These are phyloP conservation scores for Ophion ventricosus DNA, from an alignment of 2,888 invertebrate genomes.

Conservation along the genomic window DNA sequence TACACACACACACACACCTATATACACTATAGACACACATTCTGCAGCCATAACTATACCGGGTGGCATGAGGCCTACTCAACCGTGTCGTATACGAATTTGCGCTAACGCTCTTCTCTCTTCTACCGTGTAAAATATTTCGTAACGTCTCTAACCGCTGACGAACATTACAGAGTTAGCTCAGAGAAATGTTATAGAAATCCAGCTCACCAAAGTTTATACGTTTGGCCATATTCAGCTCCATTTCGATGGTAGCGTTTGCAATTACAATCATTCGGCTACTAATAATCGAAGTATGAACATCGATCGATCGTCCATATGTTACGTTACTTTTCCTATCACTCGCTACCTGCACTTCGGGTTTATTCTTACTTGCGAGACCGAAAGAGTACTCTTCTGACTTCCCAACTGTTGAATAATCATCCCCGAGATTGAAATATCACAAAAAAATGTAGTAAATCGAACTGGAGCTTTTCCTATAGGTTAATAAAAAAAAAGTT, in stretches of 20 bases:
- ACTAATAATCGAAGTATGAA: slow-evolving; percentile 57
- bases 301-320: slow-evolving; percentile 14
- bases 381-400: no score
- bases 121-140: slow-evolving; percentile 57
- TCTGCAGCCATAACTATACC: slow-evolving; percentile 50
- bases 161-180: slow-evolving; percentile 7
- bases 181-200: slow-evolving; percentile 37
- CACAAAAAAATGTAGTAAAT: no score
- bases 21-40: background rate
- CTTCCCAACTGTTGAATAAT: no score
- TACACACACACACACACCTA: slow-evolving; percentile 5
- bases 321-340: background rate
- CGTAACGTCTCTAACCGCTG: slow-evolving; percentile 51
- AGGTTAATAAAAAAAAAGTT: no score
- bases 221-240: background rate
- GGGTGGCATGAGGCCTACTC: slow-evolving; percentile 58
- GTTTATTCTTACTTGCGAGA: no score
- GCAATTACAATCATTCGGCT: slow-evolving; percentile 34
- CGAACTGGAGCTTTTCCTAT: no score
- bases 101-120: slow-evolving; percentile 56
- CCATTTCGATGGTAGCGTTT: slow-evolving; percentile 23
- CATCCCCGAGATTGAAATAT: no score
- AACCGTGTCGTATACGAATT: slow-evolving; percentile 60
- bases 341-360: no score
- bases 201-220: slow-evolving; percentile 5